Percentiles rank a stretch among this genome's conserved stretches.
Evolutionary conservation across 2,797 vertebrate species (phyloP).

Genomic region (Chaetodon trifasciatus): DNA sequence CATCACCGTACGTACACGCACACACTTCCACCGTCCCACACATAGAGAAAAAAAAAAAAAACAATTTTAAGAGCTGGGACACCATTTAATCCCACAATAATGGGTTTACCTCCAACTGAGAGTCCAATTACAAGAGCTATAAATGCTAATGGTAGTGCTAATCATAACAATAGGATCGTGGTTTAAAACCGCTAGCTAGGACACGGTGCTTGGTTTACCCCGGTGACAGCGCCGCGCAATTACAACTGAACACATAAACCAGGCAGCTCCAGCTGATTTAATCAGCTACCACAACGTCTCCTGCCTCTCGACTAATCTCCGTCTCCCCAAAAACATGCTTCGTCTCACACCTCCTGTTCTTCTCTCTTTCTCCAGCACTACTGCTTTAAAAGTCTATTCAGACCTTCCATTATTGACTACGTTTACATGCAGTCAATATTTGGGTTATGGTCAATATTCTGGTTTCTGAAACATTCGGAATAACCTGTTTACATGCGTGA

Average conservation of each 20-base stretch:
- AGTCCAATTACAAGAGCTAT: constrained; percentile 77
- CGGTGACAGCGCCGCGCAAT: constrained; percentile 40
- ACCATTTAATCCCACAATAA: constrained; percentile 64
- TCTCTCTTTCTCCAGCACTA: no score
- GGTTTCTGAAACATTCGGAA: no score
- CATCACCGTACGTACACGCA: constrained; percentile 14
- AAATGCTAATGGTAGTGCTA: constrained; percentile 73
- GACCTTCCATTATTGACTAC: constrained; percentile 3
- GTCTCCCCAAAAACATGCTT: background rate
- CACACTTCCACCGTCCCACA: background rate
- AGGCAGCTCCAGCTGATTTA: constrained; percentile 48
- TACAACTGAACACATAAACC: constrained; percentile 61
- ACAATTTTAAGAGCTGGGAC: constrained; percentile 35
- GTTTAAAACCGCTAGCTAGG: constrained; percentile 52
- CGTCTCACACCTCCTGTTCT: background rate
- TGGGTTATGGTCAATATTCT: no score
- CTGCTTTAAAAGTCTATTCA: constrained; percentile 12
- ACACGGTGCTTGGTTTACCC: constrained; percentile 40
- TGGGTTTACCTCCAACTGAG: constrained; percentile 73
- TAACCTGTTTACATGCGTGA: no score
- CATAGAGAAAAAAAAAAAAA: background rate
- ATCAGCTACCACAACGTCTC: constrained; percentile 47
- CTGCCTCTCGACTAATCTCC: constrained; percentile 1
- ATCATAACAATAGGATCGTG: constrained; percentile 65
- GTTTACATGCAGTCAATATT: no score